phyloP scores from a whole-genome alignment of 2,797 vertebrate species.

The Todus mexicanus region DNA sequence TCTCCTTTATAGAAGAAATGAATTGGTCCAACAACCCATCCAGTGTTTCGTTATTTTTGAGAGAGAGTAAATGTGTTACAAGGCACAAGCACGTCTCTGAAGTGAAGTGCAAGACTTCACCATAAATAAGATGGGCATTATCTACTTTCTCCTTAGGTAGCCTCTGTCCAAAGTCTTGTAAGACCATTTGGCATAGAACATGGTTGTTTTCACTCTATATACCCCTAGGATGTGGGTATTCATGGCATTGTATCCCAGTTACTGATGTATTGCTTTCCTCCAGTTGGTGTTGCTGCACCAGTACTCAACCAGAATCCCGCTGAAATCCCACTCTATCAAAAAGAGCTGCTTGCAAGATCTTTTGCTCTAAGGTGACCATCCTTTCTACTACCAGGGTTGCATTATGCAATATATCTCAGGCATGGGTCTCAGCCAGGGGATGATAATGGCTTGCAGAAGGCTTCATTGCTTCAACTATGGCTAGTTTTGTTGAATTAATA shows the following conservation, averaged over 20 bases:
- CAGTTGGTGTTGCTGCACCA: background rate
- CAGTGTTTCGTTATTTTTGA: background rate
- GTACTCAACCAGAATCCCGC: background rate
- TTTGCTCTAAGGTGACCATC: background rate
- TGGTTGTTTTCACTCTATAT: background rate
- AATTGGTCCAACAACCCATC: background rate
- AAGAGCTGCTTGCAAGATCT: rapidly evolving
- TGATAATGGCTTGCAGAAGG: background rate
- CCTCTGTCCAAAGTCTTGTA: background rate
- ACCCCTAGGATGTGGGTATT: background rate
- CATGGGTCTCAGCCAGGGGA: background rate
- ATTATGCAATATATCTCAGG: background rate
- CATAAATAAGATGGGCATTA: background rate
- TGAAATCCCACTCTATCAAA: background rate
- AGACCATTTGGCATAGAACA: background rate
- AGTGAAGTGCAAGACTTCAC: background rate
- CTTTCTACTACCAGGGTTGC: background rate
- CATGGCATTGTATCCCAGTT: background rate
- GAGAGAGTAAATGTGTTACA: background rate
- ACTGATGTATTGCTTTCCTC: background rate
- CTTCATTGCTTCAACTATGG: background rate
- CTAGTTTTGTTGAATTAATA: background rate
- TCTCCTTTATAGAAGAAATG: background rate
- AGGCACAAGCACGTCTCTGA: background rate
- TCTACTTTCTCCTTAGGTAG: background rate